Conservation (phyloP, 2,797 vertebrate genomes). For the Scleropages formosus region DNA sequence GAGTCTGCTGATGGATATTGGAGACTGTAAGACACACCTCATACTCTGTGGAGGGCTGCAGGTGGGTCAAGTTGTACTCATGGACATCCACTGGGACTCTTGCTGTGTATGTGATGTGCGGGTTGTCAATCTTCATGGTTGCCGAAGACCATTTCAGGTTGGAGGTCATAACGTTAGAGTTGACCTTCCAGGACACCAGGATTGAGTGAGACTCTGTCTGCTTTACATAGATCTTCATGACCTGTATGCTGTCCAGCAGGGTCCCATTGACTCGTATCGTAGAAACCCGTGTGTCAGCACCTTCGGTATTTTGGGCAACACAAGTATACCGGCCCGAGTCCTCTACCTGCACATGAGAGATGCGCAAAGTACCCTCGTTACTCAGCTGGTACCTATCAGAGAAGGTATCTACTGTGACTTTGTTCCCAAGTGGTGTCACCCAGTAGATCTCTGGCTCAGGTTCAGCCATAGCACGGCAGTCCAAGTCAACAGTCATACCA, state of each 20-base stretch:
- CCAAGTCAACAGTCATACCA: slow-evolving; percentile 79
- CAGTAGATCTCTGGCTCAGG: slow-evolving; percentile 96
- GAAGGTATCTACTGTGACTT: slow-evolving; percentile 79
- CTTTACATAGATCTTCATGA: slow-evolving; percentile 90
- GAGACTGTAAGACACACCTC: slow-evolving; percentile 94
- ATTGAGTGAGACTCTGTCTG: slow-evolving; percentile 90
- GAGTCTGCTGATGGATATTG: slow-evolving; percentile 86
- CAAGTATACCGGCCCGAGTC: slow-evolving; percentile 93
- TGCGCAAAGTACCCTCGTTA: slow-evolving; percentile 83
- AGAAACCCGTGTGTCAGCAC: slow-evolving; percentile 87
- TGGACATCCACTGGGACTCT: slow-evolving; percentile 93
- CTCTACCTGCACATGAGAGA: slow-evolving; percentile 80
- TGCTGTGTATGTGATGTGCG: slow-evolving; percentile 93
- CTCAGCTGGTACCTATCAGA: slow-evolving; percentile 89
- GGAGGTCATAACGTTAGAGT: slow-evolving; percentile 89
- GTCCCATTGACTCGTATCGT: slow-evolving; percentile 90
- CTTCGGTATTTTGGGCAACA: slow-evolving; percentile 89
- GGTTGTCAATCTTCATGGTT: slow-evolving; percentile 96
- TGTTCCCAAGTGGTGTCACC: slow-evolving; percentile 91
- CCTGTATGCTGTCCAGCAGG: slow-evolving; percentile 84
- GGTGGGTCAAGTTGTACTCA: slow-evolving; percentile 92
- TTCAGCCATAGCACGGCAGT: slow-evolving; percentile 92
- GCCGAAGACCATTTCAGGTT: slow-evolving; percentile 95
- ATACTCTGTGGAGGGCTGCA: slow-evolving; percentile 91
- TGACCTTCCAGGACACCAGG: slow-evolving; percentile 92